Conservation (phyloP, 2,888 invertebrate genomes). For the Pardosa pseudoannulata region DNA sequence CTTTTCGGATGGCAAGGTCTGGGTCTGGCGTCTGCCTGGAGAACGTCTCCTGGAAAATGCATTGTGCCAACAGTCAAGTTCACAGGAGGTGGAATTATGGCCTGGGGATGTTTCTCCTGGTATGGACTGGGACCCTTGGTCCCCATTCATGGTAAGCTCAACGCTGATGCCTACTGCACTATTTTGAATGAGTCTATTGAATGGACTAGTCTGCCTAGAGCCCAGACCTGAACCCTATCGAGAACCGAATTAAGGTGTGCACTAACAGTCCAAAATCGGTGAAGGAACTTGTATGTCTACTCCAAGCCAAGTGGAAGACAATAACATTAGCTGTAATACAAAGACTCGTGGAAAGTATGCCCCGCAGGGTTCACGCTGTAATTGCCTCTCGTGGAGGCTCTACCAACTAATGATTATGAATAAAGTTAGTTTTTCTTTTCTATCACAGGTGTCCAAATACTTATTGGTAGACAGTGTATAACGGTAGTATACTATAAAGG, state of each 20-base stretch:
- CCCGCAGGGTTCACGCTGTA: too few relatives aligned
- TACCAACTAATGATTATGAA: too few relatives aligned
- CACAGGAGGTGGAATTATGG: background rate
- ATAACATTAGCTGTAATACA: too few relatives aligned
- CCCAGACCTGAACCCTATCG: constrained; percentile 9
- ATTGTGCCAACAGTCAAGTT: background rate
- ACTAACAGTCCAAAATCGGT: constrained; percentile 24
- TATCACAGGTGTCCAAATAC: too few relatives aligned
- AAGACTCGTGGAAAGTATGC: too few relatives aligned
- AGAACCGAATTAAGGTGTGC: constrained; percentile 4
- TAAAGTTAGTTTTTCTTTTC: too few relatives aligned
- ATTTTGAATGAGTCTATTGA: background rate
- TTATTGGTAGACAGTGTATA: too few relatives aligned
- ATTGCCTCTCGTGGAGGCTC: too few relatives aligned
- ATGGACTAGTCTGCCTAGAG: background rate
- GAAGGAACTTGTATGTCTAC: constrained; percentile 23
- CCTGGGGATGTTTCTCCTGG: background rate
- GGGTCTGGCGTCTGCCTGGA: constrained; percentile 17
- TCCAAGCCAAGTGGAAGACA: too few relatives aligned
- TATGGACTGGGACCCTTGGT: too few relatives aligned
- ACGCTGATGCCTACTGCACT: background rate
- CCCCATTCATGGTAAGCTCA: background rate
- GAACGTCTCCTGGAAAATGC: background rate
- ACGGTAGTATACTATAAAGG: too few relatives aligned
- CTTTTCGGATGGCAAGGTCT: constrained; percentile 20